Evolutionary conservation across 2,888 invertebrate species (phyloP).

Genomic region (Tyria jacobaeae): DNA sequence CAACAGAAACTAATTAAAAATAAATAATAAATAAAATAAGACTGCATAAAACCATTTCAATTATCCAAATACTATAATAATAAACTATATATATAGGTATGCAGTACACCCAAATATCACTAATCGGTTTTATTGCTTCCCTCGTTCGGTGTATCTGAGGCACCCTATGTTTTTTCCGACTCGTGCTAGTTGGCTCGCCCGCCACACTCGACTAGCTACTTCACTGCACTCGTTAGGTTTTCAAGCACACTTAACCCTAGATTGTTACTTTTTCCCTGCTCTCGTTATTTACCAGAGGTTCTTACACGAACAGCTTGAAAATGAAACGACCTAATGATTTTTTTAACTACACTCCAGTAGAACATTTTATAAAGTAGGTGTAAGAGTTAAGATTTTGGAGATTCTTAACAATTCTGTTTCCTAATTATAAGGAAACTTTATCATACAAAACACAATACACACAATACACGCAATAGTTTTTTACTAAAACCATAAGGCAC

Average conservation of each 20-base stretch:
- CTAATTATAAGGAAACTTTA: too few species aligned
- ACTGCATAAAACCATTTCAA: too few species aligned
- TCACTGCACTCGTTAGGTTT: constrained; percentile 71
- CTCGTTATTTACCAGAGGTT: constrained; percentile 43
- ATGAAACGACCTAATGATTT: constrained; percentile 61
- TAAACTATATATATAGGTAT: too few species aligned
- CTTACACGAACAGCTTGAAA: constrained; percentile 49
- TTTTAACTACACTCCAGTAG: constrained; percentile 41
- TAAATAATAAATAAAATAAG: too few species aligned
- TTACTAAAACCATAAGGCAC: neutral
- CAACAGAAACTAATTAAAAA: too few species aligned
- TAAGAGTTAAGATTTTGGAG: neutral
- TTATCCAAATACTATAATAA: too few species aligned
- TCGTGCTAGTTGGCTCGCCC: constrained; percentile 69
- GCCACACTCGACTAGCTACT: constrained; percentile 63
- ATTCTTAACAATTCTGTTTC: neutral
- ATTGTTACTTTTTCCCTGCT: constrained; percentile 68
- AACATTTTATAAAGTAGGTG: neutral
- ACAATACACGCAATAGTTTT: neutral
- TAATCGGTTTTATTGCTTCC: constrained; percentile 21
- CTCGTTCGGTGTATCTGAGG: constrained; percentile 26
- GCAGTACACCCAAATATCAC: constrained; percentile 11
- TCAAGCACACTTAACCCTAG: constrained; percentile 66
- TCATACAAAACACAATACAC: too few species aligned
- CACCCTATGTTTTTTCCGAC: constrained; percentile 49